phyloP scores from a whole-genome alignment of 2,113 vertebrate genomes.

The Corythaixoides concolor region DNA sequence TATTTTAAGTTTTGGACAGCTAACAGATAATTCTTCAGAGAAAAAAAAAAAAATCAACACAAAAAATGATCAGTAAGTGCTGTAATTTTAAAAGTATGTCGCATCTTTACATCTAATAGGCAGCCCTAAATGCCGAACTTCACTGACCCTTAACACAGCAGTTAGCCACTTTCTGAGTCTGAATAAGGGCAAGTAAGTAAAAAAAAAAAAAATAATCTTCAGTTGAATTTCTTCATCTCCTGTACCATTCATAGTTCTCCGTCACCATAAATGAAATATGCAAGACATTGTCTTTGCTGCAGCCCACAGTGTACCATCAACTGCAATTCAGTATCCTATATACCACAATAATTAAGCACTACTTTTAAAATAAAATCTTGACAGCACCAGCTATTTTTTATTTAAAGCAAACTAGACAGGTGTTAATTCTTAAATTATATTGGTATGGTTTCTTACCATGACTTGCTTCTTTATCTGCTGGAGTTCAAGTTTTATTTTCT shows the following conservation, averaged over 20 bases:
- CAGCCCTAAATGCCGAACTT: background rate
- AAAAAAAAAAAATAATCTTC: background rate
- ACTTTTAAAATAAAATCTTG: background rate
- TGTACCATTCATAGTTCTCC: background rate
- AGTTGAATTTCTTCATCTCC: background rate
- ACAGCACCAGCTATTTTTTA: background rate
- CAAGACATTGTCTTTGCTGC: background rate
- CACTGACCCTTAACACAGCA: background rate
- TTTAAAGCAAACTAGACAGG: background rate
- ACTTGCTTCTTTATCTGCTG: slow-evolving; percentile 86
- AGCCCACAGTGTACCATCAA: background rate
- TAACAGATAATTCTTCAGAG: background rate
- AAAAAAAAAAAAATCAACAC: background rate
- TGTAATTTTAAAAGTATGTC: background rate
- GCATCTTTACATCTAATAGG: background rate
- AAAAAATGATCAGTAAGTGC: background rate
- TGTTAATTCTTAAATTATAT: background rate
- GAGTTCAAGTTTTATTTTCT: slow-evolving; percentile 94
- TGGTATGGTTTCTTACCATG: slow-evolving; percentile 76
- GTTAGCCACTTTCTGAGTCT: background rate
- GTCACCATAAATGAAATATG: background rate
- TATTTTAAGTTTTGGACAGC: background rate
- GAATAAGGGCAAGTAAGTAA: background rate
- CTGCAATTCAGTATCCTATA: background rate
- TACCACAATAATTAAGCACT: background rate